Evolutionary conservation across 2,113 vertebrate species (phyloP).

Genomic region (Laticauda laticaudata): DNA sequence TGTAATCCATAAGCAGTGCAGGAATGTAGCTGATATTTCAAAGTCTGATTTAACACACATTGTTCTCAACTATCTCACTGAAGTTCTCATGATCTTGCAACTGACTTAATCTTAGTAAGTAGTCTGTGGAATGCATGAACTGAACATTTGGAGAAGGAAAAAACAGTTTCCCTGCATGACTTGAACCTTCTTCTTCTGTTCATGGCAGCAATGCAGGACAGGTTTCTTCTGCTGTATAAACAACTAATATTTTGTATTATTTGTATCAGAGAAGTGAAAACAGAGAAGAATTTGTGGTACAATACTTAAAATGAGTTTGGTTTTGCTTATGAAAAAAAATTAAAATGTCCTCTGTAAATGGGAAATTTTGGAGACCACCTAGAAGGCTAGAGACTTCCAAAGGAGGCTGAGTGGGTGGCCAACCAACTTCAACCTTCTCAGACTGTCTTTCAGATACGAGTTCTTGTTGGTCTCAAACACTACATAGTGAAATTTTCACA

Average conservation of each 20-base stretch:
- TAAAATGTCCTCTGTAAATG: slow-evolving; percentile 22
- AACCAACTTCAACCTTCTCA: not conserved
- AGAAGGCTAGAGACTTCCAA: not conserved
- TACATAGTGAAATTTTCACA: not conserved
- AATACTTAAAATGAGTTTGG: not conserved
- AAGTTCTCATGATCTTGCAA: not conserved
- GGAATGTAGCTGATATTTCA: not conserved
- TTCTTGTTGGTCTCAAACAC: not conserved
- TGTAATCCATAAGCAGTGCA: not conserved
- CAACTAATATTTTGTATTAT: not conserved
- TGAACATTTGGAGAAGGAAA: slow-evolving; percentile 4
- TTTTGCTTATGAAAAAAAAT: slow-evolving; percentile 1
- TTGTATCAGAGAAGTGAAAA: slow-evolving; percentile 29
- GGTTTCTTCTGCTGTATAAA: not conserved
- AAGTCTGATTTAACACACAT: not conserved
- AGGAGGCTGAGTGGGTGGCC: not conserved
- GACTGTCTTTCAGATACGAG: not conserved
- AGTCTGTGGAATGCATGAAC: not conserved
- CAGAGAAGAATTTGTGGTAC: slow-evolving; percentile 1
- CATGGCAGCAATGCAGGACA: not conserved
- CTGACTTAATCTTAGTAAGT: not conserved
- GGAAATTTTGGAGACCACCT: slow-evolving; percentile 22
- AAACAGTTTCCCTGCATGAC: not conserved
- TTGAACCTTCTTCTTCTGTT: not conserved
- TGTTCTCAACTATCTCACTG: not conserved